Percentiles rank a stretch among this genome's conserved stretches.
Conservation (phyloP, 2,888 invertebrate species). For the Erpobdella octoculata region DNA sequence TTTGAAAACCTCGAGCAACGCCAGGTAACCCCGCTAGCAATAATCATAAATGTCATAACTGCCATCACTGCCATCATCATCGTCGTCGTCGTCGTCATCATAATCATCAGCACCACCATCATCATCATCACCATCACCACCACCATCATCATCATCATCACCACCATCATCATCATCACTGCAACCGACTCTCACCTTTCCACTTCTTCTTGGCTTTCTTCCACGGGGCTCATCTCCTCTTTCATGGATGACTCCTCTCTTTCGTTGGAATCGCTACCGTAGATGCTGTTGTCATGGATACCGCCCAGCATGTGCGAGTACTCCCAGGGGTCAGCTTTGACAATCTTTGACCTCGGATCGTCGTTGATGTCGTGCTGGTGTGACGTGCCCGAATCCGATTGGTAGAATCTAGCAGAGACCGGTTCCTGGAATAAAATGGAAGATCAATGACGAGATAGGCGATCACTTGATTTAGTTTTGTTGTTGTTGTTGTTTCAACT, state of each 20-base stretch:
- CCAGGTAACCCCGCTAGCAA: too few species aligned
- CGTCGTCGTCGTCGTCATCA: not conserved
- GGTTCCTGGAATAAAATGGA: not conserved
- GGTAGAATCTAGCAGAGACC: not conserved
- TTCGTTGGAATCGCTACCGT: not conserved
- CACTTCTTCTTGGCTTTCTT: not conserved
- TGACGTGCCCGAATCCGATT: not conserved
- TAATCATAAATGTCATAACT: not conserved
- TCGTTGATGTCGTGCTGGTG: too few species aligned
- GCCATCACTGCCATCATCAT: not conserved
- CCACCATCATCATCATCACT: not conserved
- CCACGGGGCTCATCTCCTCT: not conserved
- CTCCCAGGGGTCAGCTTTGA: slow-evolving; percentile 3
- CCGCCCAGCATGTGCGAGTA: not conserved
- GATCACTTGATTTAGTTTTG: too few species aligned
- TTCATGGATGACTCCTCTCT: not conserved
- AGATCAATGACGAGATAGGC: not conserved
- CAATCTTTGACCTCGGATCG: not conserved
- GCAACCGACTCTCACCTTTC: too few species aligned
- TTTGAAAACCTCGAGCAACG: too few species aligned
- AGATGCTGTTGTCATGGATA: not conserved
- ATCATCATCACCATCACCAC: not conserved
- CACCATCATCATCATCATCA: not conserved
- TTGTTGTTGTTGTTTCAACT: too few species aligned
- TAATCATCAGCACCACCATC: not conserved